Evolutionary conservation across 2,888 invertebrate species (phyloP).

Genomic region (Pterostichus madidus): DNA sequence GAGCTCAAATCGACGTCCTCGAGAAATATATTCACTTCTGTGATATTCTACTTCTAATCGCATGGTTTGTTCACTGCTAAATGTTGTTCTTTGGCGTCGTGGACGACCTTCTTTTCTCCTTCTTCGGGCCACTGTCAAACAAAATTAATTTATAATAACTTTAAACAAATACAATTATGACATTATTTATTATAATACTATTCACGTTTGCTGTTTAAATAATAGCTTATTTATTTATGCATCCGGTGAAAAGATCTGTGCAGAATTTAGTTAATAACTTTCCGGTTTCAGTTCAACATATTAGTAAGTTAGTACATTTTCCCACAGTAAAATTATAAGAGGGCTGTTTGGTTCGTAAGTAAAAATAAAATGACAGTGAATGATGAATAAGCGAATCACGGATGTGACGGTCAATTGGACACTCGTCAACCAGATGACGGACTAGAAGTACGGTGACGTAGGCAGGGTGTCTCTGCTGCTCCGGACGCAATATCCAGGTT

Average conservation of each 20-base stretch:
- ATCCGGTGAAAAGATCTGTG: no score
- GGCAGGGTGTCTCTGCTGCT: conserved; percentile 14
- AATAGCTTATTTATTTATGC: no score
- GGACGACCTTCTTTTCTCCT: conserved; percentile 93
- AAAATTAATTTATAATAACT: conserved; percentile 31
- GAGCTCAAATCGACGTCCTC: conserved; percentile 89
- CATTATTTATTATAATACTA: no score
- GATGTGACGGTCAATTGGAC: conserved; percentile 63
- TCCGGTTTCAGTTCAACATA: neutral
- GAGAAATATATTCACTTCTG: conserved; percentile 94
- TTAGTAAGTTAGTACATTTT: neutral
- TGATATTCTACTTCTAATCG: conserved; percentile 95
- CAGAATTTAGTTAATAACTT: no score
- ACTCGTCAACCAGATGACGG: conserved; percentile 63
- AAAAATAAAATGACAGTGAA: neutral
- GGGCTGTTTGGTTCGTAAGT: neutral
- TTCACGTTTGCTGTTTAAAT: no score
- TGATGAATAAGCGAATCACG: conserved; percentile 46
- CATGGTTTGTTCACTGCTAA: conserved; percentile 95
- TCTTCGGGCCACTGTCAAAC: conserved; percentile 86
- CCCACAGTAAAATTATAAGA: no score
- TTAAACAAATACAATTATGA: no score
- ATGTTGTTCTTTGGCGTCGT: conserved; percentile 94
- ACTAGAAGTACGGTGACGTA: conserved; percentile 1
- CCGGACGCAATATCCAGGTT: conserved; percentile 37